phyloP scores from a whole-genome alignment of 2,797 vertebrate genomes.

The Paratrypauchen microcephalus region DNA sequence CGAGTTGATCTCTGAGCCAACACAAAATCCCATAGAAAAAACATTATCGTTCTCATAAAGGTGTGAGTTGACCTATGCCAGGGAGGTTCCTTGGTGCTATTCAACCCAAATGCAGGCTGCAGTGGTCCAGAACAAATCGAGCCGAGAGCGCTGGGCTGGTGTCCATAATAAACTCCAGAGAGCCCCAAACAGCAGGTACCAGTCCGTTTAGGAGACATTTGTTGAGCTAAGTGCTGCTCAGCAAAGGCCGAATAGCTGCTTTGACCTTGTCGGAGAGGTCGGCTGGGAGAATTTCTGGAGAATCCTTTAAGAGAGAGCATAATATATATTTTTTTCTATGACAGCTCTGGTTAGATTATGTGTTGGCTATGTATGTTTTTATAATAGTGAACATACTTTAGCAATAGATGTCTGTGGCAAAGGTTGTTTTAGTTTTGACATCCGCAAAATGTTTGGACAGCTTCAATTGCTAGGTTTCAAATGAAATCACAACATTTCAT shows the following conservation, averaged over 20 bases:
- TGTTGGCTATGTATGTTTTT: conserved; percentile 18
- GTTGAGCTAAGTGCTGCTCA: conserved; percentile 63
- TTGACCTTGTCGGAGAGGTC: conserved; percentile 57
- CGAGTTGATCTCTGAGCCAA: conserved; percentile 9
- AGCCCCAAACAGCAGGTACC: conserved; percentile 62
- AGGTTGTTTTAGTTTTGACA: neutral
- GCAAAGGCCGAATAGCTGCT: conserved; percentile 51
- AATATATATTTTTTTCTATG: conserved; percentile 24
- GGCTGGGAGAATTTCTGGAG: conserved; percentile 28
- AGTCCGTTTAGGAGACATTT: conserved; percentile 67
- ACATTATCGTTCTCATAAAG: conserved; percentile 18
- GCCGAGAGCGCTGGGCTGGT: conserved; percentile 42
- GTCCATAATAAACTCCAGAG: conserved; percentile 56
- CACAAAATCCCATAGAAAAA: conserved; percentile 18
- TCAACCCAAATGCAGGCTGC: conserved; percentile 58
- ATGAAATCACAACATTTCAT: neutral
- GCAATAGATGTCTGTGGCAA: neutral
- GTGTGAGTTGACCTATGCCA: conserved; percentile 25
- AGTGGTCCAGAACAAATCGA: conserved; percentile 60
- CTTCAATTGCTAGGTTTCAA: neutral
- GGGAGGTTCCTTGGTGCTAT: conserved; percentile 46
- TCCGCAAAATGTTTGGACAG: neutral
- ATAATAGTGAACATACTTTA: conserved; percentile 14
- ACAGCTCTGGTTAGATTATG: conserved; percentile 18
- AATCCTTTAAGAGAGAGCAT: conserved; percentile 35